Evolutionary conservation across 1,140 invertebrate species (phyloP).

Genomic region (Daktulosphaira vitifoliae): DNA sequence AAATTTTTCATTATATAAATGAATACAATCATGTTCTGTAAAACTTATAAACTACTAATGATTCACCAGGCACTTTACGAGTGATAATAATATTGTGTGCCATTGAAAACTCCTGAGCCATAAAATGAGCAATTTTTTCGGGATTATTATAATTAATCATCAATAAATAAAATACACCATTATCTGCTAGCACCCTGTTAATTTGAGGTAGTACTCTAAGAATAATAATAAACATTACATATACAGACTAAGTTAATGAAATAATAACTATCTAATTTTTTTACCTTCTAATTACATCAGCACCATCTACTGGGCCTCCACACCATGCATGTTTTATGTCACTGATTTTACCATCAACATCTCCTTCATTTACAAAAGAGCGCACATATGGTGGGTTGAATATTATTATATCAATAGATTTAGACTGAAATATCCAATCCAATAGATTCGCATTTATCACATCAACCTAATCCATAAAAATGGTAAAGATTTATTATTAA

Average conservation of each 20-base stretch:
- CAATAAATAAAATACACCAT: constrained; percentile 21
- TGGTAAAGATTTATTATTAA: background rate
- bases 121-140: background rate
- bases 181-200: background rate
- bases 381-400: constrained; percentile 98
- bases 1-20: too few species aligned
- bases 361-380: constrained; percentile 59
- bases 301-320: constrained; percentile 35
- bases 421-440: constrained; percentile 43
- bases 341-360: constrained; percentile 75
- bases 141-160: constrained; percentile 27
- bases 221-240: background rate
- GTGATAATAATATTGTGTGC: background rate
- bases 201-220: background rate
- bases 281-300: constrained; percentile 5
- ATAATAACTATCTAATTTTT: background rate
- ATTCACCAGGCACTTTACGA: background rate
- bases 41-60: background rate
- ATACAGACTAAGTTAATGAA: too few species aligned
- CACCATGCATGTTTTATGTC: constrained; percentile 68
- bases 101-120: background rate
- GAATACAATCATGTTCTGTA: too few species aligned
- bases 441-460: constrained; percentile 13
- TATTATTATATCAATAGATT: constrained; percentile 79
- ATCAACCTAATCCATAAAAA: constrained; percentile 6